phyloP scores from a whole-genome alignment of 1,140 invertebrate genomes.

The Procambarus clarkii region DNA sequence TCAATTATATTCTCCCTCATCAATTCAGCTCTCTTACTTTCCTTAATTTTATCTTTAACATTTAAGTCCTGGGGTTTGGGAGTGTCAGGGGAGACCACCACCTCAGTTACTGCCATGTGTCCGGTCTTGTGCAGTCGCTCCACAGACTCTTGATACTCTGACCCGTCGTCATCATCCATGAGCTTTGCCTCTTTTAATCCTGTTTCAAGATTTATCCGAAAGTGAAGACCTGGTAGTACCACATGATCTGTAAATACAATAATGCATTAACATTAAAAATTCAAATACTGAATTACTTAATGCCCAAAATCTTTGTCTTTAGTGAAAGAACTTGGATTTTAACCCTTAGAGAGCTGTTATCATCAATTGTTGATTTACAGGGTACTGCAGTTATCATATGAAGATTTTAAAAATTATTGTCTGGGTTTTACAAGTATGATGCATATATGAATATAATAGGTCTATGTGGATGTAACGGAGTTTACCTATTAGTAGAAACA shows the following conservation, averaged over 20 bases:
- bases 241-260: conserved; percentile 22
- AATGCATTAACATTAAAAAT: not conserved
- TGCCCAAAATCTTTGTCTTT: too few relatives aligned
- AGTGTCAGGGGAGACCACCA: not conserved
- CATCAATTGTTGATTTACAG: too few relatives aligned
- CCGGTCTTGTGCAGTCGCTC: not conserved
- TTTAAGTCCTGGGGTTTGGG: not conserved
- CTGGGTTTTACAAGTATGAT: too few relatives aligned
- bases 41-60: not conserved
- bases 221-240: conserved; percentile 40
- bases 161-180: conserved; percentile 40
- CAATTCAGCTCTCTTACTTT: not conserved
- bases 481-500: too few relatives aligned
- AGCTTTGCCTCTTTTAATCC: conserved; percentile 51
- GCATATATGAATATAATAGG: too few relatives aligned
- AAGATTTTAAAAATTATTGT: too few relatives aligned
- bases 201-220: conserved; percentile 49
- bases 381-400: too few relatives aligned
- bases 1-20: conserved; percentile 57
- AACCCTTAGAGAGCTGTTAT: too few relatives aligned
- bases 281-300: not conserved
- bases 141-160: conserved; percentile 8
- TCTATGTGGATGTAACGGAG: too few relatives aligned
- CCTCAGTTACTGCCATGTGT: not conserved
- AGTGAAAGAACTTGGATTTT: too few relatives aligned